Evolutionary conservation across 2,797 vertebrate species (phyloP), one percentile per base, ranked within the genome.

Genomic region (Anniella stebbinsi): DNA sequence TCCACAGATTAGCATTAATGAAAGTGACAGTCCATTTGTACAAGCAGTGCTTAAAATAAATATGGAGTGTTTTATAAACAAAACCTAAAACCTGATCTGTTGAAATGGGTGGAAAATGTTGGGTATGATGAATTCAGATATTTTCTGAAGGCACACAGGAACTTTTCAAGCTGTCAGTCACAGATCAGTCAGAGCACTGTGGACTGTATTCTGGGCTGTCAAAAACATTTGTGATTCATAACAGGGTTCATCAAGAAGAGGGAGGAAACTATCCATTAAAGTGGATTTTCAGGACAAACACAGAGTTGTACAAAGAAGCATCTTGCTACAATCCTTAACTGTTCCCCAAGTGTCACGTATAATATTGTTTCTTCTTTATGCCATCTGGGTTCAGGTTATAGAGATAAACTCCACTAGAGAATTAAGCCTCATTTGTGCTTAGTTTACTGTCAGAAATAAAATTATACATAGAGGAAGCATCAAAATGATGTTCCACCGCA

Each of bases 131-230:
- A 66, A 36, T 51, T 18, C 67, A 92, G 66, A 92, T 48, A 72
- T 92, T 93, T 92, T 91, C 91, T 93, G 92, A 91, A 94, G 91
- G 91, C 89, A 92, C 13, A 28, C 4, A 83, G 80, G 69, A 93
- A 90, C 69, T 92, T 89, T 86, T 92, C 92, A 91, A 82, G 82
- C 87, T 94, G 91, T 93, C 94, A 89, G 88, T 94, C 91, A 54
- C 41, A 25, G 48, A 82, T 90, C 90, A 93, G 0, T 80, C 76
- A 54, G 84, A 89, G 88, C 88, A 87, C 85, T 57, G 5, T 2
- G 88, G 89, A 90, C 76, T 75, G 84, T 87, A 28, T 84, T 81
- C 75, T 51, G 73, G 91, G 89, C 91, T 93, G 6, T 89, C 85
- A 80, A 89, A 93, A 60, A 92, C 80, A 89, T 95, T 91, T 94